Conservation (phyloP, 2,888 invertebrate species). For the Sinelater perroti region DNA sequence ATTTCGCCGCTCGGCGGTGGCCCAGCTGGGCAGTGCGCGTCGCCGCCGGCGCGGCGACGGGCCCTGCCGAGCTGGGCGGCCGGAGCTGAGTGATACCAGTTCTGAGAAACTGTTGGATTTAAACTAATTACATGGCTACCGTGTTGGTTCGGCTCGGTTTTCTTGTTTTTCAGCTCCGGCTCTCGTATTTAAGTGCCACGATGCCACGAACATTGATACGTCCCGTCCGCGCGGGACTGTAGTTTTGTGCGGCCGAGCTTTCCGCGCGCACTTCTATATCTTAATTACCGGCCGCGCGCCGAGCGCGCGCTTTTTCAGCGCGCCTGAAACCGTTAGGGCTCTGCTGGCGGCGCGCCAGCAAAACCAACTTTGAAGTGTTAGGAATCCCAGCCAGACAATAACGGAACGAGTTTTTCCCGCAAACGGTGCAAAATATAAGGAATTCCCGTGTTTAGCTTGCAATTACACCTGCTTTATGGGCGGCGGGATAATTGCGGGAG, state of each 20-base stretch:
- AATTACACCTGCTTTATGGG: constrained; percentile 31
- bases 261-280: not conserved
- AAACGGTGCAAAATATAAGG: constrained; percentile 28
- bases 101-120: constrained; percentile 45
- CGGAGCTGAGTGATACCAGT: constrained; percentile 42
- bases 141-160: constrained; percentile 36
- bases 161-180: constrained; percentile 20
- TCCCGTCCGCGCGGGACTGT: constrained; percentile 8
- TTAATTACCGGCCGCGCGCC: too few relatives aligned
- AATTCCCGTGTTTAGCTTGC: constrained; percentile 24
- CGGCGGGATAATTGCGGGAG: constrained; percentile 23
- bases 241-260: constrained; percentile 8
- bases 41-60: not conserved
- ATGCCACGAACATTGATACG: constrained; percentile 27
- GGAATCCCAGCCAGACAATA: constrained; percentile 26
- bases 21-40: not conserved
- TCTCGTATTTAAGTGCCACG: constrained; percentile 30
- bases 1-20: constrained; percentile 34
- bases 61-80: constrained; percentile 25
- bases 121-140: constrained; percentile 47
- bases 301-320: too few relatives aligned
- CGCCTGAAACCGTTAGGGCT: too few relatives aligned
- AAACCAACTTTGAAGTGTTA: constrained; percentile 24
- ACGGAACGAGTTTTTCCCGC: constrained; percentile 26
- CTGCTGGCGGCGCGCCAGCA: too few relatives aligned